phyloP scores from a whole-genome alignment of 2,797 vertebrate species.

The Hydrolagus colliei region DNA sequence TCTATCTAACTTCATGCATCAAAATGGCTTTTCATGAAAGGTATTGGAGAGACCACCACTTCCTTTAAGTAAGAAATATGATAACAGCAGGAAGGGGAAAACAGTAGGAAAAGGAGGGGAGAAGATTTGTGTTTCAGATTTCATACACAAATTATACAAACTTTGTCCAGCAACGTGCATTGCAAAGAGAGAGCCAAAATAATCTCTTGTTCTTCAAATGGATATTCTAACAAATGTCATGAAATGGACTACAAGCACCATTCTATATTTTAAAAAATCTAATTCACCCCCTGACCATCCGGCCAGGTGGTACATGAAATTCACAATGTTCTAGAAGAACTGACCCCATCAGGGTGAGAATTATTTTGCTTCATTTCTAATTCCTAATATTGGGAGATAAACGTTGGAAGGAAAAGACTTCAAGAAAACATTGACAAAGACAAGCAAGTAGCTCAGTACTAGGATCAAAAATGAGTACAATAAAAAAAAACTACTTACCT shows the following conservation, averaged over 20 bases:
- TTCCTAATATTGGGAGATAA: neutral
- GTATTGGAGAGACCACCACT: too few species aligned
- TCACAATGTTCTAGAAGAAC: neutral
- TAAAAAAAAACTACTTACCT: constrained; percentile 65
- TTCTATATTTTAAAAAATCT: neutral
- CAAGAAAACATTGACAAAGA: neutral
- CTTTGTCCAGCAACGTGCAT: too few species aligned
- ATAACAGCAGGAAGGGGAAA: too few species aligned
- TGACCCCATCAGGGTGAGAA: neutral
- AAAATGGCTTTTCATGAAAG: too few species aligned
- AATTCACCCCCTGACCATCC: neutral
- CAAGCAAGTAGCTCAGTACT: neutral
- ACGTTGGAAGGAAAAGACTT: neutral
- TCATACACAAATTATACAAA: neutral
- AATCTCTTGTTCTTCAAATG: neutral
- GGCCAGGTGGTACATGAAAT: neutral
- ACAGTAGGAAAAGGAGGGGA: neutral
- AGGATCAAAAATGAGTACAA: neutral
- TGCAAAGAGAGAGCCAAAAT: neutral
- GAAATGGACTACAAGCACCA: constrained; percentile 39
- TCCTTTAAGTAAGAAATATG: too few species aligned
- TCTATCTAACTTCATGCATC: constrained; percentile 40
- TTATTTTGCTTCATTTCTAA: neutral
- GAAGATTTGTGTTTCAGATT: neutral
- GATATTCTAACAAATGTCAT: too few species aligned